Evolutionary conservation across 1,140 invertebrate species (phyloP), one percentile per base, ranked within the genome.

Genomic region (Dendrolimus punctatus): DNA sequence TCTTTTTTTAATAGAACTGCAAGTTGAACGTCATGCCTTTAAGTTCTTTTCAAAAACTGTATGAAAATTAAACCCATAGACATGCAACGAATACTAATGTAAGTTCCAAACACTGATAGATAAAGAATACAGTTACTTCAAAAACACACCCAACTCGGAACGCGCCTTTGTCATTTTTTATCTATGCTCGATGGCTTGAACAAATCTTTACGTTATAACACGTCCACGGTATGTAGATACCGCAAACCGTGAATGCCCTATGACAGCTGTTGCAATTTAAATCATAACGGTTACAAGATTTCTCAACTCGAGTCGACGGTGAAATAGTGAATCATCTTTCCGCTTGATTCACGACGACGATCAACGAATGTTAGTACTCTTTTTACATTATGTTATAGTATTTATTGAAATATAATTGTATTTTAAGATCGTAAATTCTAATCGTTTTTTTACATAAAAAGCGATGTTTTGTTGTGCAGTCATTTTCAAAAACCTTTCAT

Each of bases 241-340:
- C 76, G 76, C 76, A 81, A 81, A 71, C 71, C 68, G 71, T 70
- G 71, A 68, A 64, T 75, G 66, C 66, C 73, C 52, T 64, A 62
- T 76, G 73, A 73, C 76, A 79, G 71, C 75, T 77, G 76, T 74
- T 71, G 67, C 75, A 75, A 80, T 82, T 82, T 76, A 79, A 81
- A 82, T 78, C 73, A 78, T 85, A 85, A 85, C 81, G 76, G 79
- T 82, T 78, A 69, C 59, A 62, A 57, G 66, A 69, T 67, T 76
- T 80, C 77, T 80, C 73, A 71, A 68, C 68, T 71, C 71, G 68
- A n/a, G 6, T n/a, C 58, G 23, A 23, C 23, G 23, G 23, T 23
- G 23, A 23, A 23, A 53, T 66, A 66, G 66, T 85, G 81, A 85
- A 68, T 85, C 81, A 85, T 78, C 74, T 81, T 80, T 82, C 77